phyloP scores from a whole-genome alignment of 2,797 vertebrate genomes.

The Trachurus trachurus region DNA sequence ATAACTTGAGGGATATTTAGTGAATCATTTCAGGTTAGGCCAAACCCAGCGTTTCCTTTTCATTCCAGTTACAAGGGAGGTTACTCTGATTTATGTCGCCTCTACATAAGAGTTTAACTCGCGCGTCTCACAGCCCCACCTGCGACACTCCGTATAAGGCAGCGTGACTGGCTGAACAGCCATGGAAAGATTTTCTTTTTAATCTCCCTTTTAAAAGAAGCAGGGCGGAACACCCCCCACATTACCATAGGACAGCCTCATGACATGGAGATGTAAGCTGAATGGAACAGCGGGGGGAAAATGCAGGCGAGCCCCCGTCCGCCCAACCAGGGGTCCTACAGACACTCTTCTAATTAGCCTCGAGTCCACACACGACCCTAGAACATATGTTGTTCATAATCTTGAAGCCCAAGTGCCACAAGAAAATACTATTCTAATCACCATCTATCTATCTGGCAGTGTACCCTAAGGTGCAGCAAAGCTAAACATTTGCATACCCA shows the following conservation, averaged over 20 bases:
- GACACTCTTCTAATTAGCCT: conserved; percentile 75
- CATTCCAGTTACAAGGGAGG: conserved; percentile 17
- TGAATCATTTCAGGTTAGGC: conserved; percentile 28
- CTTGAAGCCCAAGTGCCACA: conserved; percentile 55
- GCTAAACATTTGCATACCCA: conserved; percentile 59
- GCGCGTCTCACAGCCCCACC: conserved; percentile 28
- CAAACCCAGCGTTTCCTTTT: conserved; percentile 26
- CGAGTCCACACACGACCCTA: conserved; percentile 60
- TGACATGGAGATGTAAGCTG: conserved; percentile 59
- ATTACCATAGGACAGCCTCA: conserved; percentile 76
- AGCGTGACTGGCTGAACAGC: conserved; percentile 72
- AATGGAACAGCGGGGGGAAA: conserved; percentile 80
- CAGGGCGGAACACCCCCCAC: conserved; percentile 31
- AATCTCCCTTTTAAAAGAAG: conserved; percentile 73
- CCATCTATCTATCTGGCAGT: conserved; percentile 60
- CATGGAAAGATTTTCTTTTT: conserved; percentile 74
- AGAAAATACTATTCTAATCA: conserved; percentile 72
- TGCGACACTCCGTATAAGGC: conserved; percentile 57
- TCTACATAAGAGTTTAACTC: conserved; percentile 51
- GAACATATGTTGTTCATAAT: conserved; percentile 73
- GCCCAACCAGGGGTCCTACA: conserved; percentile 54
- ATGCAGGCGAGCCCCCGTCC: conserved; percentile 34
- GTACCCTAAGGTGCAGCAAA: conserved; percentile 51
- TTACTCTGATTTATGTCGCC: conserved; percentile 48
- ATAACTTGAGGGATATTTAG: conserved; percentile 24